These are phyloP conservation scores for Pterocles orientalis DNA, from an alignment of 2,113 vertebrate species.

Conservation along the genomic window DNA sequence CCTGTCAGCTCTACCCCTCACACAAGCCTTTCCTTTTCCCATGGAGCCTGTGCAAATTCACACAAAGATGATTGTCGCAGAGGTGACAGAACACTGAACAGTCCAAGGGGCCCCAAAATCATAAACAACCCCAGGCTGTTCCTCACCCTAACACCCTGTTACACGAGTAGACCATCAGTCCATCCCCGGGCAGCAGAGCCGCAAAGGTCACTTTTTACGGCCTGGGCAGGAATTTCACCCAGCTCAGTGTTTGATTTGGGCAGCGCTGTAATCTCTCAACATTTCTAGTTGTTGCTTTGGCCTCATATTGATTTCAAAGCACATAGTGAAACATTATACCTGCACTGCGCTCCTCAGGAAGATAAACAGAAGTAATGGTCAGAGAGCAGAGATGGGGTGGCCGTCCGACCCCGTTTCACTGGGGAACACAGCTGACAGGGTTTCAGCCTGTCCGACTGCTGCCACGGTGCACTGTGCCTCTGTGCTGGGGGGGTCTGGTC, in stretches of 20 bases:
- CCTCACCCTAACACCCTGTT: background rate
- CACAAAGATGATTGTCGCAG: background rate
- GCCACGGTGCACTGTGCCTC: fast-evolving
- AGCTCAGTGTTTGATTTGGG: background rate
- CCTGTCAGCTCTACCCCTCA: background rate
- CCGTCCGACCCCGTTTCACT: fast-evolving
- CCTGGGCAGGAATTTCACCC: background rate
- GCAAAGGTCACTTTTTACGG: background rate
- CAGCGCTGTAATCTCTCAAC: background rate
- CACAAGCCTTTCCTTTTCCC: background rate
- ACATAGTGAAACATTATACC: fast-evolving
- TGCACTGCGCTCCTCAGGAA: fast-evolving
- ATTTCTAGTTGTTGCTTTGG: background rate
- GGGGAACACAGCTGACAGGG: background rate
- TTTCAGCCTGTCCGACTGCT: background rate
- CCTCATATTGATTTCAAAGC: background rate
- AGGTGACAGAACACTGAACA: background rate
- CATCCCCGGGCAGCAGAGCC: background rate
- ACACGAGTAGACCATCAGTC: background rate
- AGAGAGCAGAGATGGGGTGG: background rate
- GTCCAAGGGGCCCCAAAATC: background rate
- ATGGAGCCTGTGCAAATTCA: background rate
- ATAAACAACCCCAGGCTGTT: background rate
- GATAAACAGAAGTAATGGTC: background rate
- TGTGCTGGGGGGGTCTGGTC: background rate